phyloP scores from a whole-genome alignment of 2,888 invertebrate genomes.

The Cataglyphis livida region DNA sequence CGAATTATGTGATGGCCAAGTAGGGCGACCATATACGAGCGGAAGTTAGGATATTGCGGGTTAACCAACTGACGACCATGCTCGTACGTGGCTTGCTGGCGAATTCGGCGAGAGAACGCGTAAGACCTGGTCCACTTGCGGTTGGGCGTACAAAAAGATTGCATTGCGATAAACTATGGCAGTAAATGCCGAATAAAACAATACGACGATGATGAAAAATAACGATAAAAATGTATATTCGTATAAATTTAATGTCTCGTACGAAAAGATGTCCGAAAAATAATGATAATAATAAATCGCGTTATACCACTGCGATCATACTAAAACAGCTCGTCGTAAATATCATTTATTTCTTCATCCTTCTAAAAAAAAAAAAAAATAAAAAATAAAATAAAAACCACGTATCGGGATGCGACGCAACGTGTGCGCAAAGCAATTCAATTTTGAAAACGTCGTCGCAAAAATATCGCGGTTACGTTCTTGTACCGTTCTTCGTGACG shows the following conservation, averaged over 20 bases:
- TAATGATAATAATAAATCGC: slow-evolving; percentile 4
- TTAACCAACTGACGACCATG: slow-evolving; percentile 70
- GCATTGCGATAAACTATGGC: slow-evolving; percentile 30
- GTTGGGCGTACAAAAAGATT: slow-evolving; percentile 36
- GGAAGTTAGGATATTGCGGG: slow-evolving; percentile 70
- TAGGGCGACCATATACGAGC: slow-evolving; percentile 44
- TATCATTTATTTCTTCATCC: slow-evolving; percentile 17
- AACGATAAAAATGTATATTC: background rate
- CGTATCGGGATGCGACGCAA: slow-evolving; percentile 28
- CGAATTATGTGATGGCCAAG: slow-evolving; percentile 35
- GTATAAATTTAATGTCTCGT: slow-evolving; percentile 17
- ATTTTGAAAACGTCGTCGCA: slow-evolving; percentile 45
- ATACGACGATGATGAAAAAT: slow-evolving; percentile 26
- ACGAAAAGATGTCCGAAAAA: slow-evolving; percentile 5
- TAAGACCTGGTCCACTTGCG: slow-evolving; percentile 31
- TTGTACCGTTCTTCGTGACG: slow-evolving; percentile 37
- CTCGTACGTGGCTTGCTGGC: slow-evolving; percentile 57
- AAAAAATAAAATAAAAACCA: background rate
- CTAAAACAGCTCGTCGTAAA: slow-evolving; percentile 13
- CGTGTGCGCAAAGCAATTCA: slow-evolving; percentile 36
- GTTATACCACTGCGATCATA: background rate
- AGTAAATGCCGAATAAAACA: slow-evolving; percentile 1
- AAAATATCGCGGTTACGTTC: slow-evolving; percentile 52
- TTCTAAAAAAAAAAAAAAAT: background rate
- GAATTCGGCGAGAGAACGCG: slow-evolving; percentile 42